A percentile compares a stretch with the other conserved stretches of the same genome.
These are phyloP conservation scores for Solenopsis fugax DNA, from an alignment of 1,140 invertebrate genomes.

Conservation along the genomic window DNA sequence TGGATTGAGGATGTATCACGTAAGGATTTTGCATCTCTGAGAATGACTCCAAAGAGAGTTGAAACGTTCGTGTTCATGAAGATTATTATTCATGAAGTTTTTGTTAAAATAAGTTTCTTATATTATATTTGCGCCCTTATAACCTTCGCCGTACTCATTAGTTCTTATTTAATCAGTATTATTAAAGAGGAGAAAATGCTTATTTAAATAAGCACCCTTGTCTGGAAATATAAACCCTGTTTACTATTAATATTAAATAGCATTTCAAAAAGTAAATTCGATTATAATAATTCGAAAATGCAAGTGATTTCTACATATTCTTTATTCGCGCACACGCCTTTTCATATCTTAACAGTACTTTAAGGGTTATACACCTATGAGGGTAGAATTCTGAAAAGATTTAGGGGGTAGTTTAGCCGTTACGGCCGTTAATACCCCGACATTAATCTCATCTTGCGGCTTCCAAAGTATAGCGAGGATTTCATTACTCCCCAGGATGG, in stretches of 20 bases:
- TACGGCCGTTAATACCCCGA: conserved; percentile 56
- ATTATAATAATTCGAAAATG: conserved; percentile 5
- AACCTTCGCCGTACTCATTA: too few species aligned
- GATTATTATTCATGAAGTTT: too few species aligned
- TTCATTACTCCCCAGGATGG: conserved; percentile 51
- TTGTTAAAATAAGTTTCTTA: too few species aligned
- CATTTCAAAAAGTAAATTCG: not conserved
- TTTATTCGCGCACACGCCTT: not conserved
- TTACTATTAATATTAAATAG: not conserved
- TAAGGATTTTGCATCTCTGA: too few species aligned
- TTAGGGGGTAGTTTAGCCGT: conserved; percentile 32
- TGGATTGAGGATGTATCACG: too few species aligned
- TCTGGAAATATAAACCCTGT: not conserved
- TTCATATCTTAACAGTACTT: conserved; percentile 32
- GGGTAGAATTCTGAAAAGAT: conserved; percentile 27
- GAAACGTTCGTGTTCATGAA: too few species aligned
- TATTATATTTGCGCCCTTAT: too few species aligned
- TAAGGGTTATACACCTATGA: conserved; percentile 46
- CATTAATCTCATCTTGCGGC: conserved; percentile 63
- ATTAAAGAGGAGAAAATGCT: too few species aligned
- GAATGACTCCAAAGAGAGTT: too few species aligned
- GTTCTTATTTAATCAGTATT: too few species aligned
- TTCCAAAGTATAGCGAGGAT: conserved; percentile 43
- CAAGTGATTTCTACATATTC: conserved; percentile 29
- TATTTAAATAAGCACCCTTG: not conserved